These are phyloP conservation scores for Falco naumanni DNA, from an alignment of 2,797 vertebrate genomes.

Conservation along the genomic window DNA sequence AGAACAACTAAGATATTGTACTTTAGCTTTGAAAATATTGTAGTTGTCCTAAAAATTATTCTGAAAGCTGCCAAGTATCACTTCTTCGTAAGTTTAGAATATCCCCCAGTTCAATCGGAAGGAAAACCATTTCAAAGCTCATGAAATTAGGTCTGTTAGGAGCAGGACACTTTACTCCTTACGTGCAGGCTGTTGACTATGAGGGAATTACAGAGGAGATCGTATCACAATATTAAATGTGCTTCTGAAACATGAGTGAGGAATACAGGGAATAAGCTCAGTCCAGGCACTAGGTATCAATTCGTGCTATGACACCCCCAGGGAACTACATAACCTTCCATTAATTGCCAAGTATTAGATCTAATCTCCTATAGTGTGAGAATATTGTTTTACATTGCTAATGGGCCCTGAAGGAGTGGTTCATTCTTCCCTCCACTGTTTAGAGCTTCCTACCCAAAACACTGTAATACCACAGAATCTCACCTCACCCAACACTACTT, in stretches of 20 bases:
- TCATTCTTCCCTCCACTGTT: background rate
- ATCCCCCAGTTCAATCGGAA: background rate
- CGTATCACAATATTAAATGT: background rate
- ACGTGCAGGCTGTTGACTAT: background rate
- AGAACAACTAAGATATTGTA: background rate
- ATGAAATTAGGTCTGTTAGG: background rate
- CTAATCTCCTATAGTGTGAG: background rate
- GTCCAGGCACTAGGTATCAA: background rate
- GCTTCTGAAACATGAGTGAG: background rate
- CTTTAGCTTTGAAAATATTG: background rate
- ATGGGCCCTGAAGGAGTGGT: background rate
- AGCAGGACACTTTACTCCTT: background rate
- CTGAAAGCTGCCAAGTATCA: background rate
- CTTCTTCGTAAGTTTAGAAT: background rate
- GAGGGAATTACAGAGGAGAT: background rate
- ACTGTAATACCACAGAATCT: background rate
- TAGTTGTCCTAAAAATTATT: background rate
- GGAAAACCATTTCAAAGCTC: background rate
- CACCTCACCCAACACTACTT: background rate
- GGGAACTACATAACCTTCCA: background rate
- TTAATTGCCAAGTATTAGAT: constrained; percentile 1
- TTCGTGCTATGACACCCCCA: background rate
- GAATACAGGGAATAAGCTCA: background rate
- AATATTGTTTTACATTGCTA: background rate
- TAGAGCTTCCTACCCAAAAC: background rate